Evolutionary conservation across 2,888 invertebrate genomes (phyloP).

Genomic region (Andricus curvator): DNA sequence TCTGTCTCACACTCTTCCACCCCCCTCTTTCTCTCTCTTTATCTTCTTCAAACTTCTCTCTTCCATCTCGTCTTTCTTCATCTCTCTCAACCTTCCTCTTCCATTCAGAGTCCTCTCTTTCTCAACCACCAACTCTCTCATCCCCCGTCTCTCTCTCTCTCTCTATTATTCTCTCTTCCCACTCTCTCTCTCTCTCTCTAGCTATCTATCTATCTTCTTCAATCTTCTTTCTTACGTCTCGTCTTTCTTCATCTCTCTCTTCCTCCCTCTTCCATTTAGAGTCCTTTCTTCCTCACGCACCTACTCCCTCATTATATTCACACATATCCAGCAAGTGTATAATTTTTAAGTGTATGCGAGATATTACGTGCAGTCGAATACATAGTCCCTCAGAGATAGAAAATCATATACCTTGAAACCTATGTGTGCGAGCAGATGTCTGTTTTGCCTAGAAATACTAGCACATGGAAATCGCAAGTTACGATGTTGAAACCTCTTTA

Average conservation of each 20-base stretch:
- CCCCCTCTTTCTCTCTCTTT: constrained; percentile 44
- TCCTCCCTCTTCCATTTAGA: too few species aligned
- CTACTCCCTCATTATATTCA: background rate
- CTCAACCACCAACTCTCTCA: constrained; percentile 45
- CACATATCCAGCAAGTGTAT: constrained; percentile 27
- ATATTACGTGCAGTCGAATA: constrained; percentile 9
- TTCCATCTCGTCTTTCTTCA: background rate
- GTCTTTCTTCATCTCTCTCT: too few species aligned
- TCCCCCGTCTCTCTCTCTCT: background rate
- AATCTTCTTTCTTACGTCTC: too few species aligned
- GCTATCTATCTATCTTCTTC: too few species aligned
- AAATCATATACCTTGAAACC: background rate
- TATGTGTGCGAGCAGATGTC: background rate
- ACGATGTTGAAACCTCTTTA: constrained; percentile 17
- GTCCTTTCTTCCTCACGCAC: too few species aligned
- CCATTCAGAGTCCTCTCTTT: constrained; percentile 52
- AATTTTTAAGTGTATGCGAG: constrained; percentile 29
- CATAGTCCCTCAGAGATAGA: background rate
- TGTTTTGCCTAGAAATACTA: constrained; percentile 6
- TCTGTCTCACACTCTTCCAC: constrained; percentile 2
- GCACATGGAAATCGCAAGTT: constrained; percentile 17
- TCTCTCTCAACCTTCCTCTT: constrained; percentile 46
- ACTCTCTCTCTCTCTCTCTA: background rate
- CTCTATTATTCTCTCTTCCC: background rate
- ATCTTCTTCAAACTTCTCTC: background rate